Evolutionary conservation across 2,797 vertebrate genomes (phyloP).

Genomic region (Octomys mimax): DNA sequence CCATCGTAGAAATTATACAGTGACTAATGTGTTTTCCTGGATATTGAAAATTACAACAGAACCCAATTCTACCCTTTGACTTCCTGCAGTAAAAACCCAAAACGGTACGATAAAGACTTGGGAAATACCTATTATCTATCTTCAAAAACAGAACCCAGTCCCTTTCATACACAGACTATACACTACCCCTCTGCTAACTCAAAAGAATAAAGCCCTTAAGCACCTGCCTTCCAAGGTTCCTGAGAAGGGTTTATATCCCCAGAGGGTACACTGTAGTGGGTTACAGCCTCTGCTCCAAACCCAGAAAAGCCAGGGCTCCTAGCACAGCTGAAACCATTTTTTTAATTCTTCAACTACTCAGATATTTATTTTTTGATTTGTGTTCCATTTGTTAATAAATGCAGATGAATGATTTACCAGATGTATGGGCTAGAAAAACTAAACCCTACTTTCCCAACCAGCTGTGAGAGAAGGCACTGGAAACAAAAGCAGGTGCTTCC

Average conservation of each 20-base stretch:
- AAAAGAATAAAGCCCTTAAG: conserved; percentile 56
- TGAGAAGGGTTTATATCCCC: conserved; percentile 47
- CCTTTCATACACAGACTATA: neutral
- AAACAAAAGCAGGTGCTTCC: conserved; percentile 64
- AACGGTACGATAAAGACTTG: neutral
- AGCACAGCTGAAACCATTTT: conserved; percentile 6
- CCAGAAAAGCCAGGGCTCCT: neutral
- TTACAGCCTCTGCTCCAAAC: conserved; percentile 63
- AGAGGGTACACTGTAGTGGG: neutral
- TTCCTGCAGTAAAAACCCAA: conserved; percentile 11
- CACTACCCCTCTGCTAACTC: neutral
- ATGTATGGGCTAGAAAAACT: neutral
- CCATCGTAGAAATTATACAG: conserved; percentile 44
- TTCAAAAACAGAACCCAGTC: conserved; percentile 30
- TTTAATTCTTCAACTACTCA: conserved; percentile 4
- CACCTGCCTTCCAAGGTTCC: conserved; percentile 16
- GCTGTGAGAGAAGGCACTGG: neutral
- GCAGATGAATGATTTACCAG: conserved; percentile 21
- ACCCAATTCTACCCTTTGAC: conserved; percentile 19
- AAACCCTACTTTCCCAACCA: neutral
- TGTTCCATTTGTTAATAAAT: conserved; percentile 39
- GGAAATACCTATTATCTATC: neutral
- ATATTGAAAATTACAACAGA: neutral
- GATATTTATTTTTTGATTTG: neutral
- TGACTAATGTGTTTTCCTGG: neutral